These are phyloP conservation scores for Pecten maximus DNA, from an alignment of 2,888 invertebrate genomes.

Conservation along the genomic window DNA sequence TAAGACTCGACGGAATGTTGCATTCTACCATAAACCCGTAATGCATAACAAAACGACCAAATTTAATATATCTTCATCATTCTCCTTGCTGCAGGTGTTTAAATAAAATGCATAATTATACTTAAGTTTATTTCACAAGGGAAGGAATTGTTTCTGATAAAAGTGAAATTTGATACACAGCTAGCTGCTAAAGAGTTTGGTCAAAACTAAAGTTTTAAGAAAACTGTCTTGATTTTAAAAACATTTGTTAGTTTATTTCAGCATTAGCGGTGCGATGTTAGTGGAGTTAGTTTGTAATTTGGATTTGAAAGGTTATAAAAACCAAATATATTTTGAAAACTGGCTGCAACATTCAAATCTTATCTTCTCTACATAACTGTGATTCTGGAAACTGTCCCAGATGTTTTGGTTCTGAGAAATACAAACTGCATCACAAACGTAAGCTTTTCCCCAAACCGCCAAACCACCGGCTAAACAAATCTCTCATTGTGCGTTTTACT, in stretches of 20 bases:
- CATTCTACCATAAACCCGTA: no score
- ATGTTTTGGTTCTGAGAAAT: neutral
- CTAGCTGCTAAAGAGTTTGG: constrained; percentile 19
- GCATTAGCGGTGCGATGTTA: constrained; percentile 20
- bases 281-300: neutral
- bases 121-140: neutral
- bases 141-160: neutral
- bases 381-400: constrained; percentile 15
- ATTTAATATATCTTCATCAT: neutral
- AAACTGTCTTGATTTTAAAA: neutral
- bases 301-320: neutral
- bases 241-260: neutral
- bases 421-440: constrained; percentile 33
- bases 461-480: neutral
- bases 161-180: neutral
- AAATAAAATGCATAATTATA: neutral
- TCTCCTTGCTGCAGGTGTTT: neutral
- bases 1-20: no score
- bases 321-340: constrained; percentile 30
- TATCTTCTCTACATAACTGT: constrained; percentile 15
- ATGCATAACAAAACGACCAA: no score
- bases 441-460: constrained; percentile 14
- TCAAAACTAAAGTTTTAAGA: neutral
- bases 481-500: neutral
- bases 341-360: neutral